Base-by-base conservation (phyloP, 2,113 vertebrate genomes). In the Micronycteris hirsuta region DNA sequence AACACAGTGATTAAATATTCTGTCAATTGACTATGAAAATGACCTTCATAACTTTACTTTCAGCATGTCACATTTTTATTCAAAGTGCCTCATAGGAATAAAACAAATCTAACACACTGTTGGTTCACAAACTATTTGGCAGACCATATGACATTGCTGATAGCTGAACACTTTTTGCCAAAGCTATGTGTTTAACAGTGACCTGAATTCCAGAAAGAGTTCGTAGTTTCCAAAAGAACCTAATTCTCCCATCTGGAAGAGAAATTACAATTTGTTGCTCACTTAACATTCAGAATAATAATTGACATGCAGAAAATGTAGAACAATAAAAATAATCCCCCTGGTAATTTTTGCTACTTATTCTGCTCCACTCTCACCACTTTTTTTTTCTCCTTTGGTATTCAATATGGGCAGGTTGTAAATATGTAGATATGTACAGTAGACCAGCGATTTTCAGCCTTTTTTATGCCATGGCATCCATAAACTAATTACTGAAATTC, bases 161-260 rank as follows among this genome's bases (percentile, higher is more conserved):
- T 61, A 83, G 3, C 41, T 26, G 28, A 87, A 49, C 2, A 24
- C 33, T 22, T 49, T 63, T 83, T 16, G 41, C 78, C 71, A 38
- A 87, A 78, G 9, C 9, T 52, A 16, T 19, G 56, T 33, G n/a
- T 63, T 91, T 47, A 92, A 80, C 70, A 85, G 43, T 19, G 70
- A 47, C 63, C 43, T 52, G 24, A 15, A 63, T 56, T 17, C 82
- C 84, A 24, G 76, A 84, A 86, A 84, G 74, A 63, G 20, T n/a
- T 95, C 52, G 41, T 2, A 54, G 45, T 92, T 95, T 86, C 65
- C 61, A 90, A 52, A 95, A n/a, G 33, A 80, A 92, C 9, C n/a
- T 80, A 36, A 84, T 95, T 82, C 74, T 92, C 12, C 26, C 38
- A 80, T 20, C 65, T 85, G 20, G 68, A 95, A 92, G 52, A 91